Evolutionary conservation across 2,113 vertebrate species (phyloP), one percentile per base, ranked within the genome.

Genomic region (Hippocampus comes): DNA sequence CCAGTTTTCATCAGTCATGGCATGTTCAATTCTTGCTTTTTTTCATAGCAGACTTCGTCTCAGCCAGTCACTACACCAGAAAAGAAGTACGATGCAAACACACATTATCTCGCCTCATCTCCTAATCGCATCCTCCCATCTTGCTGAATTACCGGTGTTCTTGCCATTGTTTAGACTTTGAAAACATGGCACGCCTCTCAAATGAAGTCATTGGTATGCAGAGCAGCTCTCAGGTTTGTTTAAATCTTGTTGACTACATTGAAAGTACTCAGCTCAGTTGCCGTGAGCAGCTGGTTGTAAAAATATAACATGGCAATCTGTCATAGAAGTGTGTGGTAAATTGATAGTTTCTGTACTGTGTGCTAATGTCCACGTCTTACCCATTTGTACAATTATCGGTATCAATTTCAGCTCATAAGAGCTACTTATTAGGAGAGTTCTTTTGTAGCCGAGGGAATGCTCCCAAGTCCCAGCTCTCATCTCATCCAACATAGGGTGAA

Each of bases 61-160:
- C 59, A 61, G 74, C 64, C 30, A 34, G 73, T 34, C 55, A n/a
- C 77, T 70, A 77, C 81, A 76, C n/a, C 77, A 77, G 74, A 75
- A 55, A 73, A 78, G 81, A 78, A 81, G 75, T 82, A 75, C 1
- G 12, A 75, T 81, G 75, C 68, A 73, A 76, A 76, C 49, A 17
- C 48, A 56, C n/a, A 59, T 63, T 12, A 30, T 53, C 56, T 78
- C 69, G 9, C 70, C 46, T 15, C 57, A 15, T 60, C 60, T 21
- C 14, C 51, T 51, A 69, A 59, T 71, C 61, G 41, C 30, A 74
- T 41, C 66, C 18, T 27, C 10, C 41, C 53, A 66, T 63, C 64
- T 74, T 73, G 53, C 48, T 27, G 42, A 41, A 71, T 48, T 68
- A 56, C 14, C 34, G 20, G 23, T 8, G 14, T 61, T 72, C 64